Evolutionary conservation across 2,797 vertebrate species (phyloP).

Genomic region (Epinephelus awoara): DNA sequence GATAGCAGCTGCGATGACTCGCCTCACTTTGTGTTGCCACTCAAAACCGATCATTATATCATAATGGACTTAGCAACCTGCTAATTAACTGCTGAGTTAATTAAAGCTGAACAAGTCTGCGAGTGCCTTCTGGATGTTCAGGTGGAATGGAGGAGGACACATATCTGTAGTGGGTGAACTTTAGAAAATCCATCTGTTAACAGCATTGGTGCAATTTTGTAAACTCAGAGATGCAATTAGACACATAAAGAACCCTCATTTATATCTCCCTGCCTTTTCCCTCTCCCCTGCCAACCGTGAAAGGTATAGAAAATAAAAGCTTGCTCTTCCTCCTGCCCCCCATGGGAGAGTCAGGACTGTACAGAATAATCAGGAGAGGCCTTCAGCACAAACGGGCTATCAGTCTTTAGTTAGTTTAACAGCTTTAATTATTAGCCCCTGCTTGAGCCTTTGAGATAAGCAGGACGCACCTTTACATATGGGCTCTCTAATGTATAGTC

Average conservation of each 20-base stretch:
- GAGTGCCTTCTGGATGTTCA: background rate
- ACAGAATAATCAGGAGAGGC: conserved; percentile 34
- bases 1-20: conserved; percentile 5
- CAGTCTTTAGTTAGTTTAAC: conserved; percentile 32
- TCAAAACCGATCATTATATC: conserved; percentile 34
- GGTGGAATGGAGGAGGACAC: background rate
- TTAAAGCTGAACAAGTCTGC: conserved; percentile 27
- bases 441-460: conserved; percentile 20
- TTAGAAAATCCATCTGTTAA: conserved; percentile 12
- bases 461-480: conserved; percentile 7
- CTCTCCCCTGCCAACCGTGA: background rate
- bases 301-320: conserved; percentile 32
- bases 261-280: background rate
- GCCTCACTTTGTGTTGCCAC: conserved; percentile 4
- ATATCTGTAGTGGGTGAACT: background rate
- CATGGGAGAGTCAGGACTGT: conserved; percentile 13
- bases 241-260: conserved; percentile 1
- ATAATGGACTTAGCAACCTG: conserved; percentile 5
- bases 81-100: conserved; percentile 42
- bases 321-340: background rate
- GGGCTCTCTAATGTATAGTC: background rate
- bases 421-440: conserved; percentile 19
- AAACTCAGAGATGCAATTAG: conserved; percentile 7
- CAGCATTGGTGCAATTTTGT: conserved; percentile 2
- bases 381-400: conserved; percentile 19